phyloP scores from a whole-genome alignment of 2,797 vertebrate genomes.

The Sebastes umbrosus region DNA sequence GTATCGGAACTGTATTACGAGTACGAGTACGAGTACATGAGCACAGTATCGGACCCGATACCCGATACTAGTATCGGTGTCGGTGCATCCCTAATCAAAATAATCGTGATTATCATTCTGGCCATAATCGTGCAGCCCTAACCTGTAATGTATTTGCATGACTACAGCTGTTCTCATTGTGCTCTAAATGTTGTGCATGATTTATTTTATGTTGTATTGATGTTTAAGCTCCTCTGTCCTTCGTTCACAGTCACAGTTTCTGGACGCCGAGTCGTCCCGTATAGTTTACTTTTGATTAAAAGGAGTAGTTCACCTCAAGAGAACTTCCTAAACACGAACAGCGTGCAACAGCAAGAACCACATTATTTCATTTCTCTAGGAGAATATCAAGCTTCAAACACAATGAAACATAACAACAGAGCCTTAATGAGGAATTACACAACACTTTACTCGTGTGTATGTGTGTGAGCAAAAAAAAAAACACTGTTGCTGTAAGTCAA shows the following conservation, averaged over 20 bases:
- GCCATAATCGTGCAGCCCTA: too few species aligned
- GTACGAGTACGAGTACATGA: too few species aligned
- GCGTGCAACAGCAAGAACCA: background rate
- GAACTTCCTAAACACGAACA: background rate
- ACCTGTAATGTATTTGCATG: conserved; percentile 38
- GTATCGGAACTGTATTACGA: too few species aligned
- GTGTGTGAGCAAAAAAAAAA: background rate
- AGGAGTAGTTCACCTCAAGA: background rate
- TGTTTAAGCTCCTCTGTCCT: background rate
- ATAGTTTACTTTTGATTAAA: background rate
- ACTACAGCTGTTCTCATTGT: background rate
- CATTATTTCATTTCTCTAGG: background rate
- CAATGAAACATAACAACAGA: background rate
- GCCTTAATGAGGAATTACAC: background rate
- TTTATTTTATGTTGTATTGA: conserved; percentile 16
- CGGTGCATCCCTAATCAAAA: too few species aligned
- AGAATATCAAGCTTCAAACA: conserved; percentile 9
- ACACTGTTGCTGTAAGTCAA: background rate
- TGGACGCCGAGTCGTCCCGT: background rate
- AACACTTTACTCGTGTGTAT: background rate
- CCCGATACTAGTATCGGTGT: too few species aligned
- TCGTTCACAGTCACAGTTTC: background rate
- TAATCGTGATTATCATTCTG: too few species aligned
- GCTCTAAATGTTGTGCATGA: conserved; percentile 40
- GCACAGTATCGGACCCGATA: too few species aligned